Evolutionary conservation across 2,888 invertebrate genomes (phyloP), one percentile per base, ranked within the genome.

Genomic region (Clusia tigrina): DNA sequence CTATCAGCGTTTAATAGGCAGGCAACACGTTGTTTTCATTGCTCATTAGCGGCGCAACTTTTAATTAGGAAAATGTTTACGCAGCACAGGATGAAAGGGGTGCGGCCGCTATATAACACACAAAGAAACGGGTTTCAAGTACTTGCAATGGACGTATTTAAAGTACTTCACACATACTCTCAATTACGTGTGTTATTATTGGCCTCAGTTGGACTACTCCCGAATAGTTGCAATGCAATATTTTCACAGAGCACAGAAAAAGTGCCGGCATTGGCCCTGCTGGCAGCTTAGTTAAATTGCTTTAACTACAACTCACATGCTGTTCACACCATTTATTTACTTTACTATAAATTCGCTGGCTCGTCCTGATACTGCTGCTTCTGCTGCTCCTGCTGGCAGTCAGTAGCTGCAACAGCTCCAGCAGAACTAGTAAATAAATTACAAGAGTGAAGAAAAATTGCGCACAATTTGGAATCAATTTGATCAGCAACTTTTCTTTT

Each of bases 11-110:
- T 64, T 61, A 60, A 69, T 65, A 63, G 64, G 63, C 68, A 67
- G 68, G 67, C 77, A 79, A 80, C 79, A 80, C 80, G 77, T 80
- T 79, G 78, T 79, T 79, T 80, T 80, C 80, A 80, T 79, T 79
- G 79, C 80, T 80, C 81, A 79, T 79, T 80, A 79, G 79, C 71
- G 68, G 74, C 74, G 72, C 73, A 69, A 77, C 71, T 77, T 77
- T 66, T 77, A 78, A 77, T 78, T 78, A 75, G 78, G 74, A 71
- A 67, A 46, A 32, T 60, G 15, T 52, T 52, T n/a, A n/a, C 12
- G 32, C 32, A 32, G 32, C 6, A 32, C 6, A 12, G 32, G 12
- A 32, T 32, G 32, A 32, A 9, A 32, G 32, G 32, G 32, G 6
- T n/a, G n/a, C n/a, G n/a, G n/a, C n/a, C n/a, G n/a, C n/a, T n/a